Evolutionary conservation across 2,113 vertebrate species (phyloP).

Genomic region (Eretmochelys imbricata): DNA sequence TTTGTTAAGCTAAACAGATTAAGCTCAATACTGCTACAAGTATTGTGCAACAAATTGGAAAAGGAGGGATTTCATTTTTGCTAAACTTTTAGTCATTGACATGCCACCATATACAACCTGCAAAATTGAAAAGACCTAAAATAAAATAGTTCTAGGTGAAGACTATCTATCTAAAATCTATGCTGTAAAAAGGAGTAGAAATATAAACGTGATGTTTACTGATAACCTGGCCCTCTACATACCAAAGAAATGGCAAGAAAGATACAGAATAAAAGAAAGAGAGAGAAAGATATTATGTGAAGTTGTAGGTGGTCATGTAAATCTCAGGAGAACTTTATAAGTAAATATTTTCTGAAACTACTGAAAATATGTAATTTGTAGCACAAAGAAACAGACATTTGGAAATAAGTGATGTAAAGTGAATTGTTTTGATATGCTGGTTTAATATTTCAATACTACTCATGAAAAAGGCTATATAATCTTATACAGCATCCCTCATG

Average conservation of each 20-base stretch:
- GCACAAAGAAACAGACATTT: background rate
- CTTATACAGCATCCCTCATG: background rate
- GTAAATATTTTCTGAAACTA: background rate
- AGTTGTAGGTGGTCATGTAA: background rate
- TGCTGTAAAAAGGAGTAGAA: background rate
- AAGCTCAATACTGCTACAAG: background rate
- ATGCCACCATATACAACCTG: background rate
- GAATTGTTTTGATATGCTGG: background rate
- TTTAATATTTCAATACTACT: background rate
- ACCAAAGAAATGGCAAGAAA: background rate
- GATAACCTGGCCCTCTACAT: background rate
- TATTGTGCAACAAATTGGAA: background rate
- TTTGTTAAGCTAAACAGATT: background rate
- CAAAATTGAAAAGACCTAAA: background rate
- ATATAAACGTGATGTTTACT: background rate
- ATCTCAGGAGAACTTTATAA: background rate
- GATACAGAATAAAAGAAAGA: background rate
- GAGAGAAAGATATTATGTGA: background rate
- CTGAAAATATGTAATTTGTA: background rate
- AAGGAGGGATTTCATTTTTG: background rate
- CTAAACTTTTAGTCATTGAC: background rate
- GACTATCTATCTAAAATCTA: background rate
- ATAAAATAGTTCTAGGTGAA: conserved; percentile 1
- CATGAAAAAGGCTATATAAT: background rate
- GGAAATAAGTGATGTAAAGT: background rate